Conservation (phyloP, 2,888 invertebrate genomes). For the Cylloceria caligata region DNA sequence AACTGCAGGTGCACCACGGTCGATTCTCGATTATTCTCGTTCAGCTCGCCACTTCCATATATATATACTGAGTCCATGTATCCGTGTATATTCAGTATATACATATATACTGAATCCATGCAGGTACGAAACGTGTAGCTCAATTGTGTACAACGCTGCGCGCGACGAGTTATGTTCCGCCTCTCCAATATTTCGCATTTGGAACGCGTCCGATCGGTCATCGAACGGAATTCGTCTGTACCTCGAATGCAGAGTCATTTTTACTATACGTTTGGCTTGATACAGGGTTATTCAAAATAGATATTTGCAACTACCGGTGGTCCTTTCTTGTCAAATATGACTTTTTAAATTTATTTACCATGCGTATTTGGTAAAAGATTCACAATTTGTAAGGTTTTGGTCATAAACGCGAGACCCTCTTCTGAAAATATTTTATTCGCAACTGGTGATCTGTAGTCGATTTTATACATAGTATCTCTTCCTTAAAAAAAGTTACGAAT, state of each 20-base stretch:
- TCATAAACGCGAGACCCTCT: no score
- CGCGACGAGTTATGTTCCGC: constrained; percentile 2
- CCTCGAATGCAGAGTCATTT: neutral
- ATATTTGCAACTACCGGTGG: neutral
- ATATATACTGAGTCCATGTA: no score
- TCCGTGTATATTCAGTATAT: no score
- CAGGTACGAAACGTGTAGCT: constrained; percentile 3
- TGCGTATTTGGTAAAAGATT: no score
- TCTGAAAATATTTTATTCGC: no score
- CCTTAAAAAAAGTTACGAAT: no score
- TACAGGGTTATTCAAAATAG: neutral
- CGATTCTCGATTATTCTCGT: constrained; percentile 34
- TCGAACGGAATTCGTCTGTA: constrained; percentile 14
- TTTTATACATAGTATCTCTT: no score
- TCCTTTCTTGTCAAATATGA: neutral
- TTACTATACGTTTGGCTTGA: neutral
- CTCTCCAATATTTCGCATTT: constrained; percentile 27
- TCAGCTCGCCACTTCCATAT: neutral
- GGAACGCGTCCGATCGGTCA: constrained; percentile 35
- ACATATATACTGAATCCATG: neutral
- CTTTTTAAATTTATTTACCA: no score
- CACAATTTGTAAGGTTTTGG: no score
- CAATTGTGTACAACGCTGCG: neutral
- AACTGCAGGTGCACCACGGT: constrained; percentile 20
- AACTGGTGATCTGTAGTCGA: no score